phyloP scores from a whole-genome alignment of 2,113 vertebrate species.

The Okapia johnstoni region DNA sequence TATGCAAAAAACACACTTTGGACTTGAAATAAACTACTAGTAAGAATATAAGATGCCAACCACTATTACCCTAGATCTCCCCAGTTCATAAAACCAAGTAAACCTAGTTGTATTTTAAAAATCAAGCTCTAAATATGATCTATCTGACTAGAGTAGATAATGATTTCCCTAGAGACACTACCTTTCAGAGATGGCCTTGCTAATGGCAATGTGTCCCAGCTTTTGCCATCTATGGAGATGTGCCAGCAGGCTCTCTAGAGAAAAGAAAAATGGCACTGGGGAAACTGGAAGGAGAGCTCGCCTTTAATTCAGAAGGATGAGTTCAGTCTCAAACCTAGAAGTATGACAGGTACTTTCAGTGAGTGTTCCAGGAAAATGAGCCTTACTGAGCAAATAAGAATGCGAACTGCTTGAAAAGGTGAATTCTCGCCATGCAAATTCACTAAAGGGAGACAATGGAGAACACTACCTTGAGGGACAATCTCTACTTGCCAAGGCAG shows the following conservation, averaged over 20 bases:
- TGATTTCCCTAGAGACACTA: not conserved
- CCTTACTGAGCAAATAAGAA: conserved; percentile 21
- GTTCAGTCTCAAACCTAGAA: not conserved
- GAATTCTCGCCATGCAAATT: not conserved
- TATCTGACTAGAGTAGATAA: not conserved
- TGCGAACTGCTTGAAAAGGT: not conserved
- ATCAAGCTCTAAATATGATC: not conserved
- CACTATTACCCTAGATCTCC: not conserved
- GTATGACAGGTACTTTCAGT: not conserved
- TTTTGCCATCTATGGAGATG: not conserved
- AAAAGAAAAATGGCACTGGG: not conserved
- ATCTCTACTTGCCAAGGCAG: not conserved
- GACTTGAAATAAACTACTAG: not conserved
- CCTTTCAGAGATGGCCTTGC: not conserved
- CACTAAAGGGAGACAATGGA: not conserved
- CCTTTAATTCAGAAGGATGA: not conserved
- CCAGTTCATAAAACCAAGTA: not conserved
- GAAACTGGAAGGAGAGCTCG: not conserved
- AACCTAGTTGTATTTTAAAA: not conserved
- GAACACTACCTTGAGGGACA: not conserved
- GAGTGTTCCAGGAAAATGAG: not conserved
- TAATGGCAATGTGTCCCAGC: not conserved
- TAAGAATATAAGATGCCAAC: conserved; percentile 5
- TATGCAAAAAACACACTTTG: not conserved
- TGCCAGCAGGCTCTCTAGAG: not conserved